Conservation (phyloP, 2,888 invertebrate species). For the Megastigmus dorsalis region DNA sequence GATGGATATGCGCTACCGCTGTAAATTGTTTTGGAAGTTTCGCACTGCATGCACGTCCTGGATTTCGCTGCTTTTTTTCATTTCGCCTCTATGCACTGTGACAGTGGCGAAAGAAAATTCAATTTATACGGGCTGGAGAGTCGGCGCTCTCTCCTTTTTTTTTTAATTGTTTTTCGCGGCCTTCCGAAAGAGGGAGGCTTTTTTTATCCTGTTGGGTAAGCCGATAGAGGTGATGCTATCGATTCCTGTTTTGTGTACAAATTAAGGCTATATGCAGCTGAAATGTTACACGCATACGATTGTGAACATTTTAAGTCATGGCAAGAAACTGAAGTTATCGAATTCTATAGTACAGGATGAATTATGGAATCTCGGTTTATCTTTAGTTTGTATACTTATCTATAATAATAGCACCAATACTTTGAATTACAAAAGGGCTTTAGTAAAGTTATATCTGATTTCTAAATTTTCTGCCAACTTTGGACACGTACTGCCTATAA, state of each 20-base stretch:
- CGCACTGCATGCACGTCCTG: too few species aligned
- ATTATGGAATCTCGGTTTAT: too few species aligned
- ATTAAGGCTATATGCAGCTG: too few species aligned
- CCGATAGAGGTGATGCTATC: background rate
- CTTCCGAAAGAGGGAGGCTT: too few species aligned
- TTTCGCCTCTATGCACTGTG: background rate
- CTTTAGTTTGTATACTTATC: too few species aligned
- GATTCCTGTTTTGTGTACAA: background rate
- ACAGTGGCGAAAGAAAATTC: background rate
- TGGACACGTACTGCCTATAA: conserved; percentile 22
- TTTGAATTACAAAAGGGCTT: too few species aligned
- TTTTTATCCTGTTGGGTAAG: background rate
- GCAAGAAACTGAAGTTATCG: too few species aligned
- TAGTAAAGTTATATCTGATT: conserved; percentile 20
- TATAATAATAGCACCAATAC: background rate
- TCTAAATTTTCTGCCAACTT: conserved; percentile 3
- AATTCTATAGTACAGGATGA: too few species aligned
- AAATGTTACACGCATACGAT: too few species aligned
- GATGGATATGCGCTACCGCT: conserved; percentile 6
- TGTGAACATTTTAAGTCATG: too few species aligned
- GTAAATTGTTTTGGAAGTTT: conserved; percentile 20
- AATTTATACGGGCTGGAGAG: background rate
- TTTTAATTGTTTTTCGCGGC: background rate
- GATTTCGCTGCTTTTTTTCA: background rate
- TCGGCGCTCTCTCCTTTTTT: too few species aligned